Evolutionary conservation across 2,113 vertebrate genomes (phyloP).

Genomic region (Scomber japonicus): DNA sequence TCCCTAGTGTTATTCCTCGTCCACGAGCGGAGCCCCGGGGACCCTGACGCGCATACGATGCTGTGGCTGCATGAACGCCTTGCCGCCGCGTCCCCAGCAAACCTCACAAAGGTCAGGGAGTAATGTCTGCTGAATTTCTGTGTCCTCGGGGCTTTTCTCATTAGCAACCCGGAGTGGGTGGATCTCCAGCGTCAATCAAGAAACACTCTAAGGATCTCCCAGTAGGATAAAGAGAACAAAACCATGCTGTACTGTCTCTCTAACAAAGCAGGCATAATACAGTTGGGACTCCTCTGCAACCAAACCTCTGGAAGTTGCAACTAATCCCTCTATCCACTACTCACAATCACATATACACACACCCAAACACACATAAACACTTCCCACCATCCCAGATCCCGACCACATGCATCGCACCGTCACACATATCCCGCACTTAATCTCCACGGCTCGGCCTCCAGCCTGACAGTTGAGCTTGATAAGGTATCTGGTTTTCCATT

Average conservation of each 20-base stretch:
- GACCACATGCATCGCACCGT: slow-evolving; percentile 58
- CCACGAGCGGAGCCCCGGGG: slow-evolving; percentile 60
- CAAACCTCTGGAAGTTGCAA: slow-evolving; percentile 52
- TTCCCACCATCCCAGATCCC: slow-evolving; percentile 33
- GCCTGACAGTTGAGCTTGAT: slow-evolving; percentile 80
- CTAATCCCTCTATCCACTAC: slow-evolving; percentile 41
- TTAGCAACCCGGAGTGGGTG: slow-evolving; percentile 72
- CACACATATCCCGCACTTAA: slow-evolving; percentile 72
- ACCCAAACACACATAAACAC: slow-evolving; percentile 22
- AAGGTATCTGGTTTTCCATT: slow-evolving; percentile 79
- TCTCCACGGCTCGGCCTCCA: slow-evolving; percentile 65
- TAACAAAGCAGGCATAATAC: slow-evolving; percentile 64
- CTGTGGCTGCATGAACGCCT: slow-evolving; percentile 52
- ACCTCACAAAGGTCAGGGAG: slow-evolving; percentile 77
- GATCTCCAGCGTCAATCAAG: slow-evolving; percentile 75
- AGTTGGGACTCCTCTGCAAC: slow-evolving; percentile 54
- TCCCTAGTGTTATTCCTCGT: slow-evolving; percentile 71
- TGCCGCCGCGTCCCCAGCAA: slow-evolving; percentile 53
- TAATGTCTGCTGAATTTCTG: slow-evolving; percentile 73
- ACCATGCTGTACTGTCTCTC: slow-evolving; percentile 26
- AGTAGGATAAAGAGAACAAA: slow-evolving; percentile 55
- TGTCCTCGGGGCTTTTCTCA: slow-evolving; percentile 77
- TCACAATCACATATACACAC: no score
- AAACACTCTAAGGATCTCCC: slow-evolving; percentile 63
- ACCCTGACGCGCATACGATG: slow-evolving; percentile 55